Evolutionary conservation across 2,113 vertebrate species (phyloP).

Genomic region (Miniopterus natalensis): DNA sequence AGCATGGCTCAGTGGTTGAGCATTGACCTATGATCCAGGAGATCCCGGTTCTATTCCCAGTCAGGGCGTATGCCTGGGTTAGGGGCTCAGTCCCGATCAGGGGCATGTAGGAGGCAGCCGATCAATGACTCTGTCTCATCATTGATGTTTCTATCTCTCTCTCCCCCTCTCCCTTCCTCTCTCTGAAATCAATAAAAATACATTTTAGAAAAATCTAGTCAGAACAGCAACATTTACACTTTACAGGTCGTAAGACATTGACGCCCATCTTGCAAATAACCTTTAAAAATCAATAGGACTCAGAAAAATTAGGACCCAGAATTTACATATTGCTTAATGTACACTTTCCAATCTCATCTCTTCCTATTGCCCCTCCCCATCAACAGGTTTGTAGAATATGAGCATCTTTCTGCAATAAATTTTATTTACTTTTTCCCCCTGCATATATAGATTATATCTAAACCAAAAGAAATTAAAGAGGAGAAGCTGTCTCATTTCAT

Average conservation of each 20-base stretch:
- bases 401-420: not conserved
- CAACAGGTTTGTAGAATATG: constrained; percentile 27
- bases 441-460: not conserved
- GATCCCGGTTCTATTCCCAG: no score
- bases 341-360: not conserved
- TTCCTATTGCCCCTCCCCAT: not conserved
- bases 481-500: not conserved
- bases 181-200: no score
- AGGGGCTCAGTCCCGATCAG: no score
- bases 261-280: constrained; percentile 53
- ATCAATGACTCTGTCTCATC: no score
- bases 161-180: no score
- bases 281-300: constrained; percentile 47
- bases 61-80: no score
- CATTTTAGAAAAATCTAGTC: not conserved
- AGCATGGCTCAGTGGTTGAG: no score
- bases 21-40: no score
- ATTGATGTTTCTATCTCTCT: no score
- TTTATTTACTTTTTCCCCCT: not conserved
- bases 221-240: not conserved
- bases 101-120: no score
- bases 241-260: constrained; percentile 8
- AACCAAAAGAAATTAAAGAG: constrained; percentile 38
- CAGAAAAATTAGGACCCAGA: not conserved
- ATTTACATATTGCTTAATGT: not conserved